Conservation (phyloP, 2,888 invertebrate genomes). For the Exephanes ischioxanthus region DNA sequence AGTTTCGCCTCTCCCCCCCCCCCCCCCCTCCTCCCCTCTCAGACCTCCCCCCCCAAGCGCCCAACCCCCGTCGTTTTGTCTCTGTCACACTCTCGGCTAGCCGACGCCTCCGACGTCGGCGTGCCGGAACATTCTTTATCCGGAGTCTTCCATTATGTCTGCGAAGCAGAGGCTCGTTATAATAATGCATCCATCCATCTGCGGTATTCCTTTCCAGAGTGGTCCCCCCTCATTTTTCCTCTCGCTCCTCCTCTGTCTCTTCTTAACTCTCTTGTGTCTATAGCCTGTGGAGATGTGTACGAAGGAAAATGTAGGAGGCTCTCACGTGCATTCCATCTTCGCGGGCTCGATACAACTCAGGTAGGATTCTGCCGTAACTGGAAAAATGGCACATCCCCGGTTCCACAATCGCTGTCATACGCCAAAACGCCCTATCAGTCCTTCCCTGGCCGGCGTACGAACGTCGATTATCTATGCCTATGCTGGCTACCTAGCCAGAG, state of each 20-base stretch:
- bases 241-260: slow-evolving; percentile 37
- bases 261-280: slow-evolving; percentile 31
- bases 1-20: slow-evolving; percentile 17
- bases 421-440: neutral
- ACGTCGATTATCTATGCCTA: too few relatives aligned
- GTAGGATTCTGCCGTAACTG: neutral
- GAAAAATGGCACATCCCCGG: neutral
- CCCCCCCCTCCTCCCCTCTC: slow-evolving; percentile 11
- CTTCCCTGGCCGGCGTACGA: neutral
- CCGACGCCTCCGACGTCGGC: slow-evolving; percentile 59
- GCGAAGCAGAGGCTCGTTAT: slow-evolving; percentile 67
- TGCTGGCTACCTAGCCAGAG: too few relatives aligned
- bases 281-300: slow-evolving; percentile 22
- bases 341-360: slow-evolving; percentile 19
- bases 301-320: slow-evolving; percentile 7
- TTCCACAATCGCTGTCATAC: neutral
- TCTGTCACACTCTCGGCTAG: slow-evolving; percentile 55
- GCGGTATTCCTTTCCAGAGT: slow-evolving; percentile 63
- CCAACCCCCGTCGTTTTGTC: slow-evolving; percentile 3
- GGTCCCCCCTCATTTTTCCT: slow-evolving; percentile 18
- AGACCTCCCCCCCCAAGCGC: neutral
- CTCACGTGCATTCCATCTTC: slow-evolving; percentile 19
- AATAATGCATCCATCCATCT: slow-evolving; percentile 69
- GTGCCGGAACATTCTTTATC: slow-evolving; percentile 67
- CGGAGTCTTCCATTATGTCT: slow-evolving; percentile 66